Evolutionary conservation across 1,140 invertebrate species (phyloP), one percentile per base, ranked within the genome.

Genomic region (Asobara japonica): DNA sequence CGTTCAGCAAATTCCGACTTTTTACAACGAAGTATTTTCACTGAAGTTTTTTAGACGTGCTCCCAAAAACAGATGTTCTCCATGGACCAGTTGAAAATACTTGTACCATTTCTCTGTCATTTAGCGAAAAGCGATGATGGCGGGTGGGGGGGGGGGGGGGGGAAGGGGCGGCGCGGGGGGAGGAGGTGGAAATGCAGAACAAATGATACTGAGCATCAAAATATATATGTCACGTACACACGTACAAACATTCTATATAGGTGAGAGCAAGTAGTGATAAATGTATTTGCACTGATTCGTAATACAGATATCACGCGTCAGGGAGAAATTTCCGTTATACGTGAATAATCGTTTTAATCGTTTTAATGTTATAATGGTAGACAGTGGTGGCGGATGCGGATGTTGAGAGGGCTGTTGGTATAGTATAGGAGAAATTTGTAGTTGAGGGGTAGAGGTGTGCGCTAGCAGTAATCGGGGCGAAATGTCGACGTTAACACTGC

Each of bases 291-390:
- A 41, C 8, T 65, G 33, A 41, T 65, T 25, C 20, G 20, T 18
- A 65, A 41, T 38, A 65, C 33, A 38, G 33, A 65, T 41, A 65
- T 41, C 30, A 65, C 64, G 64, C 30, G 33, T 65, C 64, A 65
- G n/a, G 7, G 8, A 16, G 33, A 65, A 65, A 38, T 65, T 65
- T 38, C 64, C 30, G 20, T 16, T 64, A 64, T 25, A 65, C 33
- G 64, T 65, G 64, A 65, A 65, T 65, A 65, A 65, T 36, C 33
- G 33, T 36, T 65, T 65, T 41, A 65, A 65, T 41, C 30, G 64
- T 65, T 65, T 36, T 65, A 16, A 65, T 41, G 64, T 27, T 66
- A 27, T 66, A 66, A 66, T 27, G 36, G 33, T 18, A 41, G 18
- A 13, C 31, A 66, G 31, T 45, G 65, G 22, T 45, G 41, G 41